phyloP scores from a whole-genome alignment of 2,888 invertebrate genomes.

The Notodonta ziczac region DNA sequence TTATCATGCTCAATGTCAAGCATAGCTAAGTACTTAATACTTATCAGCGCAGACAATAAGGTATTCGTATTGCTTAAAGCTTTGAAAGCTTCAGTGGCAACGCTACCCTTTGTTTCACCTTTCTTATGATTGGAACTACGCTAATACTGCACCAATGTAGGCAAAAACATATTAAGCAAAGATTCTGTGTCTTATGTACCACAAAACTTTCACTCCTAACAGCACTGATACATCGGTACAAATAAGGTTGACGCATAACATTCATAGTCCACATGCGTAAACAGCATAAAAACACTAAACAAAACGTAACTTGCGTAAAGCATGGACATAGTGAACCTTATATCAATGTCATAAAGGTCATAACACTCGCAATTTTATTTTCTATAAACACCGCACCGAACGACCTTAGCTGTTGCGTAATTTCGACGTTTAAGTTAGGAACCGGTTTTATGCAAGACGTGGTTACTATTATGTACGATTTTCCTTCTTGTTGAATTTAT shows the following conservation, averaged over 20 bases:
- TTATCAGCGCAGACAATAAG: no score
- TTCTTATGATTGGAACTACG: no score
- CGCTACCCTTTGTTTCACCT: no score
- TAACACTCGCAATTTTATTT: conserved; percentile 14
- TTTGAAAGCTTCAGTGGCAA: no score
- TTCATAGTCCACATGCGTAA: conserved; percentile 30
- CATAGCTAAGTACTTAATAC: no score
- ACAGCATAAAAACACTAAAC: conserved; percentile 34
- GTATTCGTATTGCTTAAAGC: no score
- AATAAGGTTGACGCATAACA: conserved; percentile 27
- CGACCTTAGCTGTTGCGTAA: conserved; percentile 59
- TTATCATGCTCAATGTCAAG: no score
- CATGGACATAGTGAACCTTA: conserved; percentile 32
- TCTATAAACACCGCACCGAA: conserved; percentile 38
- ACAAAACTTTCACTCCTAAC: conserved; percentile 26
- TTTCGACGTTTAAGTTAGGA: conserved; percentile 32
- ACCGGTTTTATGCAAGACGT: conserved; percentile 39
- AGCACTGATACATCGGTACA: conserved; percentile 12
- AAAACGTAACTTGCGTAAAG: conserved; percentile 7
- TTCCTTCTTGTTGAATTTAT: no score
- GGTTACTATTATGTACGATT: background rate
- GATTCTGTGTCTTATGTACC: no score
- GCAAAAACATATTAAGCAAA: no score
- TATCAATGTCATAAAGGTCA: conserved; percentile 28
- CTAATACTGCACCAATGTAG: no score